Conservation (phyloP, 1,140 invertebrate genomes). For the Drosophila mojavensis region DNA sequence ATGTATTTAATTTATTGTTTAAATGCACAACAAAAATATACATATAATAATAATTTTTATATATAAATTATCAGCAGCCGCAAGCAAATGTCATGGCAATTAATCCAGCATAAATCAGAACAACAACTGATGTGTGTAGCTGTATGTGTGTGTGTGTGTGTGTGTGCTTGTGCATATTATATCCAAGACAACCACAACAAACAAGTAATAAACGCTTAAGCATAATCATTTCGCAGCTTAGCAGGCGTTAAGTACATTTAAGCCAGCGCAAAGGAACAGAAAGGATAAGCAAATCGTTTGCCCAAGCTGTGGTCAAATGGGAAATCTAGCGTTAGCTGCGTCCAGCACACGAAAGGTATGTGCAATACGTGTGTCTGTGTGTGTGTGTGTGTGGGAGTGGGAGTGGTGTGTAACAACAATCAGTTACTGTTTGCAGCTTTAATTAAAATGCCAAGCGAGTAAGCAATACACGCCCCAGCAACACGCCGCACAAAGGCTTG, state of each 20-base stretch:
- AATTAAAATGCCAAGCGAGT: constrained; percentile 65
- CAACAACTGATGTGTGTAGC: constrained; percentile 27
- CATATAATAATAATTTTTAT: background rate
- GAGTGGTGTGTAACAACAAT: constrained; percentile 20
- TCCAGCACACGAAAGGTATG: constrained; percentile 18
- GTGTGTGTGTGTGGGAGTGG: background rate
- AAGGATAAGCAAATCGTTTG: constrained; percentile 39
- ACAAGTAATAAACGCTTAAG: constrained; percentile 45
- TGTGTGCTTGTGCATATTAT: constrained; percentile 45
- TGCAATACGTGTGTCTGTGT: background rate
- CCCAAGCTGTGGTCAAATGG: constrained; percentile 41
- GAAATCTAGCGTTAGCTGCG: constrained; percentile 12
- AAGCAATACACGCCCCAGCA: constrained; percentile 1
- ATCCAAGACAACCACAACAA: constrained; percentile 51
- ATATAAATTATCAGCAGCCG: background rate
- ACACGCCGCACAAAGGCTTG: constrained; percentile 46
- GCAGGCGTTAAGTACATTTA: constrained; percentile 70
- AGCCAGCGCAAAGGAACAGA: constrained; percentile 57
- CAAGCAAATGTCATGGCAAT: constrained; percentile 40
- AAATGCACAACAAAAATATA: background rate
- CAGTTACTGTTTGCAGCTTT: constrained; percentile 48
- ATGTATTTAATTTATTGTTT: background rate
- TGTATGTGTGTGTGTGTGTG: constrained; percentile 10
- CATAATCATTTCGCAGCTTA: constrained; percentile 74
- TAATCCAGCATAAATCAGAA: constrained; percentile 52